Conservation (phyloP, 2,797 vertebrate genomes). For the Centropyge bicolor region DNA sequence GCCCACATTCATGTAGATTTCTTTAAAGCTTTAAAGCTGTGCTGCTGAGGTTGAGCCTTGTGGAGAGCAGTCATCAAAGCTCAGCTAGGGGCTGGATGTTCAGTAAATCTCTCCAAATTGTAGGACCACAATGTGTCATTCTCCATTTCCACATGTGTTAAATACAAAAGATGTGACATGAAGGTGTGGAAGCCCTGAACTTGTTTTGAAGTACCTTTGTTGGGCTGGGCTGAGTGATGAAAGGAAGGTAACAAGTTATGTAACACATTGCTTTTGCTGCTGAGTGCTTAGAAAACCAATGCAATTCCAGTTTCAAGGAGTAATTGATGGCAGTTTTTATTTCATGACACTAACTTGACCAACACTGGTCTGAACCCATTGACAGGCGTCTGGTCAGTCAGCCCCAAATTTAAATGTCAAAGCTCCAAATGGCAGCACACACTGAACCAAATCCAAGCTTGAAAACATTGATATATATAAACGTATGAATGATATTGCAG, state of each 20-base stretch:
- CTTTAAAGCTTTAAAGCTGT: neutral
- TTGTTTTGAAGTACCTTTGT: neutral
- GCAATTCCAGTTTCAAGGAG: neutral
- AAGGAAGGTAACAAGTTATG: neutral
- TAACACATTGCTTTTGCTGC: neutral
- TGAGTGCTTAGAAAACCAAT: neutral
- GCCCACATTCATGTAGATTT: too few relatives aligned
- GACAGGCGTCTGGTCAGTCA: neutral
- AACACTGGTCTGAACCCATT: neutral
- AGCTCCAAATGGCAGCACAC: slow-evolving; percentile 2
- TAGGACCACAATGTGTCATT: too few relatives aligned
- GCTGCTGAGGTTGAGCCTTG: neutral
- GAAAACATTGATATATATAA: slow-evolving; percentile 7
- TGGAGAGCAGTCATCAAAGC: neutral
- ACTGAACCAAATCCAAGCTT: slow-evolving; percentile 11
- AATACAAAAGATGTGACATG: too few relatives aligned
- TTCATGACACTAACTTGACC: too few relatives aligned
- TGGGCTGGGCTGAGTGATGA: too few relatives aligned
- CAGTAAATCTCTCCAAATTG: neutral
- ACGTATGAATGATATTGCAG: slow-evolving; percentile 25
- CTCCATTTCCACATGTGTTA: neutral
- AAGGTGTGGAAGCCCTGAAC: neutral
- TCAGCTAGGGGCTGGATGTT: neutral
- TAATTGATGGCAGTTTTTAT: neutral
- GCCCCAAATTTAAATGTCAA: neutral